These are phyloP conservation scores for Drosophila subpulchrella DNA, from an alignment of 1,140 invertebrate genomes.

Conservation along the genomic window DNA sequence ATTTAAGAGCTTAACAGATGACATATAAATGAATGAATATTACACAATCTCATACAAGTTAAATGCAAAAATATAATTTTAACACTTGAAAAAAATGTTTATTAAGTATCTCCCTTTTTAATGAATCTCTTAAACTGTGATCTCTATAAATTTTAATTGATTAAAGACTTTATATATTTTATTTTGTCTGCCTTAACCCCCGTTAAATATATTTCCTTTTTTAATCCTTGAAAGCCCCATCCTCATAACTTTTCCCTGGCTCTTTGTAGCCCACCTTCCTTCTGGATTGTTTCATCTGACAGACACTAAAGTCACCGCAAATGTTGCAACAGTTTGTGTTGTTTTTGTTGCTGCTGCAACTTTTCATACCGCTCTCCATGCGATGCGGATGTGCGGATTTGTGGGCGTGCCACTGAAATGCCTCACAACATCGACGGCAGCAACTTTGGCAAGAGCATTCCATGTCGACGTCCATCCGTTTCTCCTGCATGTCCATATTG, in stretches of 20 bases:
- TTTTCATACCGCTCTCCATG: slow-evolving; percentile 3
- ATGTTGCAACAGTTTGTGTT: slow-evolving; percentile 53
- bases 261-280: neutral
- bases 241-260: slow-evolving; percentile 2
- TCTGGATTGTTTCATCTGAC: neutral
- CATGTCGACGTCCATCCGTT: slow-evolving; percentile 49
- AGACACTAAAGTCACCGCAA: slow-evolving; percentile 46
- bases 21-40: too few species aligned
- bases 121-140: too few species aligned
- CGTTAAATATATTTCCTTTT: slow-evolving; percentile 10
- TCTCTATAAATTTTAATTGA: neutral
- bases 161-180: neutral
- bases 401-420: slow-evolving; percentile 44
- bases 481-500: slow-evolving; percentile 42
- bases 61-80: too few species aligned
- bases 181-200: neutral
- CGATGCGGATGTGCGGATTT: slow-evolving; percentile 5
- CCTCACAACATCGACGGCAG: slow-evolving; percentile 45
- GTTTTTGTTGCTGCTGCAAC: slow-evolving; percentile 31
- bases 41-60: too few species aligned
- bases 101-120: too few species aligned
- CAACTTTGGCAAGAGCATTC: slow-evolving; percentile 11
- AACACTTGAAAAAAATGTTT: too few species aligned
- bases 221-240: slow-evolving; percentile 6
- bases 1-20: too few species aligned